These are phyloP conservation scores for Merops nubicus DNA, from an alignment of 2,113 vertebrate species.

Conservation along the genomic window DNA sequence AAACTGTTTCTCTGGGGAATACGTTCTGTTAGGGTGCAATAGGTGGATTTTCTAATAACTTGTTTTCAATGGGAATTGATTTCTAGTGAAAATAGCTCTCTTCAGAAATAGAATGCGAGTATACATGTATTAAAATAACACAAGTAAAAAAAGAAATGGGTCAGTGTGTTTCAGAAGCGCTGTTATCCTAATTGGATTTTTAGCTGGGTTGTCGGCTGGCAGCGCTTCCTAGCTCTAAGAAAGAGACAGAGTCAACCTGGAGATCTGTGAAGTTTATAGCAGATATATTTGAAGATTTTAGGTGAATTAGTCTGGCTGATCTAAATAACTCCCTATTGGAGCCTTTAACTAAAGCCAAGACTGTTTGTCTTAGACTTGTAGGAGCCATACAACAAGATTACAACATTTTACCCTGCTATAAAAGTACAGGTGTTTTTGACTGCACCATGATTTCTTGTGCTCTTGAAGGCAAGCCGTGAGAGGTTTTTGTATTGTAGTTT, in stretches of 20 bases:
- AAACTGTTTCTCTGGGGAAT: conserved; percentile 39
- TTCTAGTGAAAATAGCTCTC: neutral
- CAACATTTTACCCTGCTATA: neutral
- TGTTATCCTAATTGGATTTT: conserved; percentile 50
- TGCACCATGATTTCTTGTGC: neutral
- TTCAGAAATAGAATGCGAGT: neutral
- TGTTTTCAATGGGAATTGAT: conserved; percentile 52
- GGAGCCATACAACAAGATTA: neutral
- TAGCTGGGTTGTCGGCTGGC: conserved; percentile 13
- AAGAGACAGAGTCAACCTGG: neutral
- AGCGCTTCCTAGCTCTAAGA: neutral
- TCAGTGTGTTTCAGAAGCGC: conserved; percentile 53
- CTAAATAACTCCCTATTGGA: conserved; percentile 11
- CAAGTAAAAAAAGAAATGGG: conserved; percentile 42
- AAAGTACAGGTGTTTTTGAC: neutral
- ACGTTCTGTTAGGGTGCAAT: conserved; percentile 3
- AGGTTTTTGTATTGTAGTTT: neutral
- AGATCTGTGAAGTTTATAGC: conserved; percentile 54
- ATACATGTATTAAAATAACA: conserved; percentile 5
- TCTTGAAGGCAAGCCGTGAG: neutral
- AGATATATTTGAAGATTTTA: conserved; percentile 38
- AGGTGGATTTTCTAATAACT: conserved; percentile 65
- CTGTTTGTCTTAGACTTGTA: neutral
- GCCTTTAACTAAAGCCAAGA: conserved; percentile 12
- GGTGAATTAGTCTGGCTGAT: conserved; percentile 29